phyloP scores from a whole-genome alignment of 2,797 vertebrate genomes.

The Phataginus tricuspis region DNA sequence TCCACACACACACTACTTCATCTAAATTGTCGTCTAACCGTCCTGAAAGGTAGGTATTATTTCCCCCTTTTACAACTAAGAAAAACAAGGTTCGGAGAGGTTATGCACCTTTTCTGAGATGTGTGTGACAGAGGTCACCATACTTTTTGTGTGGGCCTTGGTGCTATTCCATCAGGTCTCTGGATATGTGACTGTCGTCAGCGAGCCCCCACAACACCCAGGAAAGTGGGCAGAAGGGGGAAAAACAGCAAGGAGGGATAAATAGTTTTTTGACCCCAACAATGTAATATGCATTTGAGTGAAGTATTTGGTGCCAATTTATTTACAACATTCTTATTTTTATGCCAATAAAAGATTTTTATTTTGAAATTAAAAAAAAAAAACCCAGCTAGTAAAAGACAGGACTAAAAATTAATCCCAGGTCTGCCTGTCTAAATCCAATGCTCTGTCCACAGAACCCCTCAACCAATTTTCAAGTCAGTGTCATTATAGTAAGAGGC shows the following conservation, averaged over 20 bases:
- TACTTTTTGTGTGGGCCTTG: too few relatives aligned
- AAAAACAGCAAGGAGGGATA: constrained; percentile 94
- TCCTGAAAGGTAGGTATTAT: not conserved
- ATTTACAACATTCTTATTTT: constrained; percentile 78
- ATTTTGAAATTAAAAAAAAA: constrained; percentile 73
- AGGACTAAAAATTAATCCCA: not conserved
- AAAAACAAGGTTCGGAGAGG: not conserved
- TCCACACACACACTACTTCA: not conserved
- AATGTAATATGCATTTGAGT: constrained; percentile 78
- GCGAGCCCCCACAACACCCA: constrained; percentile 91
- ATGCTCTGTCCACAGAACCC: not conserved
- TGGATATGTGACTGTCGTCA: constrained; percentile 98
- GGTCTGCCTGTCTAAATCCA: not conserved
- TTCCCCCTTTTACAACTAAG: not conserved
- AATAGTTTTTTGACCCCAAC: constrained; percentile 76
- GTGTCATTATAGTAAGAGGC: not conserved
- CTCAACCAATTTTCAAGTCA: not conserved
- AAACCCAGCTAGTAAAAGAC: not conserved
- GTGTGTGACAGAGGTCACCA: too few relatives aligned
- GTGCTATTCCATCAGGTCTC: constrained; percentile 87
- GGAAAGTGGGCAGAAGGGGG: constrained; percentile 93
- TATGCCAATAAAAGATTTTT: constrained; percentile 85
- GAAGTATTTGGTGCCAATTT: constrained; percentile 86
- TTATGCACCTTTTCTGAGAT: not conserved
- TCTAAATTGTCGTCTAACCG: not conserved